A percentile compares a stretch with the other conserved stretches of the same genome.
Evolutionary conservation across 92 coral and sea anemone genomes (phyloP).

Genomic region (Pocillopora grandis): DNA sequence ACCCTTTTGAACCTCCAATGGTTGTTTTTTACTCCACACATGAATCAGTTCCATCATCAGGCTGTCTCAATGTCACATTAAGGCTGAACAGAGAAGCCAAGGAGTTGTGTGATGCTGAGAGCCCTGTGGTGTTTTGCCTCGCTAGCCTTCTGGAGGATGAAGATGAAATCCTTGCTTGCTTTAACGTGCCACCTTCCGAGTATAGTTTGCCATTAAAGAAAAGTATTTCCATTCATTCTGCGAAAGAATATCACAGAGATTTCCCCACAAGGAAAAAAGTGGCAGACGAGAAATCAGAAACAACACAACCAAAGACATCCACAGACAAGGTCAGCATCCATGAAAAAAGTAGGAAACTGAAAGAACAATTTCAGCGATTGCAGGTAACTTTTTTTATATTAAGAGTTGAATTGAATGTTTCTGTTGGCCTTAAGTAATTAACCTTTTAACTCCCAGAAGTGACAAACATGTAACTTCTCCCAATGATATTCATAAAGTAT

Average conservation of each 20-base stretch:
- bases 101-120: conserved; percentile 39
- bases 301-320: conserved; percentile 1
- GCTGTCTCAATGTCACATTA: conserved; percentile 72
- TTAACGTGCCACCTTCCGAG: conserved; percentile 58
- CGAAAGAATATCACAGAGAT: no score
- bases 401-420: not conserved
- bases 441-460: not conserved
- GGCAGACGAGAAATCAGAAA: not conserved
- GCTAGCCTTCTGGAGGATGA: conserved; percentile 68
- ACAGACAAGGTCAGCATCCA: not conserved
- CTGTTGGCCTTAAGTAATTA: not conserved
- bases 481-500: no score
- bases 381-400: conserved; percentile 46
- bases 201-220: conserved; percentile 59
- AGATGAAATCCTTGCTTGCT: conserved; percentile 55
- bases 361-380: conserved; percentile 70
- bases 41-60: conserved; percentile 60
- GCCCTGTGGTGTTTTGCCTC: conserved; percentile 76
- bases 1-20: conserved; percentile 83
- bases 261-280: not conserved
- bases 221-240: not conserved
- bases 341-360: conserved; percentile 54
- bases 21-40: conserved; percentile 72
- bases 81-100: conserved; percentile 65
- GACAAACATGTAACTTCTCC: no score